Base-by-base conservation (phyloP, 2,113 vertebrate genomes). In the Mirounga angustirostris region DNA sequence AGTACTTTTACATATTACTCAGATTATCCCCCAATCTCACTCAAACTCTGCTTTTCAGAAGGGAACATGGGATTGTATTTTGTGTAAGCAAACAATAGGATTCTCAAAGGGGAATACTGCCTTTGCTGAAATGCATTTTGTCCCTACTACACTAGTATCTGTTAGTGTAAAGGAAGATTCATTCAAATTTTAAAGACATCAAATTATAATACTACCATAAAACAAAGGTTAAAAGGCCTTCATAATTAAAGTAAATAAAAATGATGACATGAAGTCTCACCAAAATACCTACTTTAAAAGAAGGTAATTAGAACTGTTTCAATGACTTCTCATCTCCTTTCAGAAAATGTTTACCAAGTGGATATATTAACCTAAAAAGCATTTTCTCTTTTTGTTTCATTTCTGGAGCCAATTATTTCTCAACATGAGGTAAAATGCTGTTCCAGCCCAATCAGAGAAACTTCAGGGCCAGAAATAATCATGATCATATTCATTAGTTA, bases 401-500 rank as follows among this genome's bases (percentile, higher is more conserved):
- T 93, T 91, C 67, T 74, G 30, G 13, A 65, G n/a, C n/a, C 63
- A 94, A 11, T 87, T 96, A 73, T 93, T 96, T 76, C 59, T 85
- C 28, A 40, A 91, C 1, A 65, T 76, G 95, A 92, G 18, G 18
- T 65, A 84, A 93, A 76, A 85, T 0, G 58, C 21, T 88, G 4
- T 89, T 83, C 14, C 81, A 93, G 24, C 4, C 50, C 18, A 80
- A 85, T 88, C 54, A 91, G 40, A 95, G 74, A 92, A 74, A 91
- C 7, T 86, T 79, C 18, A 89, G 84, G 86, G 16, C n/a, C 79
- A 89, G 33, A 92, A 96, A 52, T 86, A 86, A 28, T 92, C 15
- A 91, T 21, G 19, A 46, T 83, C 15, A 73, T 94, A 86, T 85
- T 74, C 46, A 67, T 93, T 97, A 95, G 58, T 95, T 85, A 91